phyloP scores from a whole-genome alignment of 2,113 vertebrate genomes.

The Hystrix brachyura region DNA sequence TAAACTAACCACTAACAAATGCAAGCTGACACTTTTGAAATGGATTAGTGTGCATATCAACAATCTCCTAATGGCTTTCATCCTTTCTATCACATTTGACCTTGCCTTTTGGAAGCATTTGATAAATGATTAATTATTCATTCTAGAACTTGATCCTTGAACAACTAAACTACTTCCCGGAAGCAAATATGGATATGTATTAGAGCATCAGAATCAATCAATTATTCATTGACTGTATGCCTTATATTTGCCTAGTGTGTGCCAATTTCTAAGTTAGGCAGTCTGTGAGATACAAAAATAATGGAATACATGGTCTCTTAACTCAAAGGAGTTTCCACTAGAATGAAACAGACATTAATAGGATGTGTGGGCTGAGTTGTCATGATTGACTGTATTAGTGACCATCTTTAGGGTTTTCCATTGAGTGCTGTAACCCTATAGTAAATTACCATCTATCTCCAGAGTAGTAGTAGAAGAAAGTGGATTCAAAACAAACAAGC shows the following conservation, averaged over 20 bases:
- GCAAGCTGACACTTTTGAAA: conserved; percentile 79
- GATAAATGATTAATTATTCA: conserved; percentile 84
- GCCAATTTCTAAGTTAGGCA: conserved; percentile 51
- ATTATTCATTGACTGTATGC: conserved; percentile 81
- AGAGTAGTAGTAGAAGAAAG: not conserved
- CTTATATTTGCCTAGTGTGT: conserved; percentile 66
- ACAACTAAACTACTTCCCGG: conserved; percentile 83
- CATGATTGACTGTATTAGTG: not conserved
- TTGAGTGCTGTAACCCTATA: not conserved
- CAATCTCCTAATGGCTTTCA: conserved; percentile 83
- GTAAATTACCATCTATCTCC: not conserved
- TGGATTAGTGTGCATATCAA: conserved; percentile 78
- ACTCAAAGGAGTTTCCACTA: conserved; percentile 36
- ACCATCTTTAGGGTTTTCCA: not conserved
- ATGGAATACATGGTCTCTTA: conserved; percentile 55
- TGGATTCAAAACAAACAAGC: not conserved
- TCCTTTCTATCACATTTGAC: conserved; percentile 82
- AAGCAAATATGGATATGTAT: conserved; percentile 83
- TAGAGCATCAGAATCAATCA: conserved; percentile 78
- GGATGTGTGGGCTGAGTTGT: not conserved
- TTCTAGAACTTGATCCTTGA: conserved; percentile 81
- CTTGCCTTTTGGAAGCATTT: conserved; percentile 81
- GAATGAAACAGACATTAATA: conserved; percentile 46
- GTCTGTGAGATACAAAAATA: conserved; percentile 58
- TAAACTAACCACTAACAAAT: conserved; percentile 75